A percentile compares a stretch with the other conserved stretches of the same genome.
Conservation (phyloP, 2,888 invertebrate genomes). For the Drosophila robusta region DNA sequence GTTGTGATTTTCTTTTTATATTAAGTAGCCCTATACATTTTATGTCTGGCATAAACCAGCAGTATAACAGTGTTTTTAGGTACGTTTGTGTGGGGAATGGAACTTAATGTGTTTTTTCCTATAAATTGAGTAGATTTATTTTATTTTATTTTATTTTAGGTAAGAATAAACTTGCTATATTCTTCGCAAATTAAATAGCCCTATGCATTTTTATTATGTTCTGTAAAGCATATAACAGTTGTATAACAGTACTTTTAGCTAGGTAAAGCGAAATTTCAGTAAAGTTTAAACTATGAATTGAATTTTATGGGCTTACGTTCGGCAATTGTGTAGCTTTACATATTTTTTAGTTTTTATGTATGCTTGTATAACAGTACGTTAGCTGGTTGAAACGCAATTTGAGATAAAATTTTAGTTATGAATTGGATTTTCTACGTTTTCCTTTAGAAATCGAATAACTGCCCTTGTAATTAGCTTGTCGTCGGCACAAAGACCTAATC, state of each 20-base stretch:
- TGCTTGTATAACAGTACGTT: background rate
- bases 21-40: background rate
- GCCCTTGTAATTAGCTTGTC: conserved; percentile 37
- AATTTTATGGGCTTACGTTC: background rate
- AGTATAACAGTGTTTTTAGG: too few species aligned
- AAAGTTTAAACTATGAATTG: too few species aligned
- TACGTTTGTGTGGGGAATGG: too few species aligned
- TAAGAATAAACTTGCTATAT: too few species aligned
- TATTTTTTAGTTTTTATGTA: background rate
- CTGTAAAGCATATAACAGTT: too few species aligned
- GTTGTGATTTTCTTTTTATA: too few species aligned
- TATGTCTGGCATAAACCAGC: background rate
- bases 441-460: conserved; percentile 16
- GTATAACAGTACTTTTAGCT: too few species aligned
- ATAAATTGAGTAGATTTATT: too few species aligned
- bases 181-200: background rate
- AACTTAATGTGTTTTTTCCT: too few species aligned
- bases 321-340: too few species aligned
- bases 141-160: too few species aligned
- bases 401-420: background rate
- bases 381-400: background rate
- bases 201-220: background rate
- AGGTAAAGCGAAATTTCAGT: background rate
- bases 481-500: conserved; percentile 40
- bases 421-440: conserved; percentile 5